Conservation (phyloP, 2,113 vertebrate species). For the Amblyornis subalaris region DNA sequence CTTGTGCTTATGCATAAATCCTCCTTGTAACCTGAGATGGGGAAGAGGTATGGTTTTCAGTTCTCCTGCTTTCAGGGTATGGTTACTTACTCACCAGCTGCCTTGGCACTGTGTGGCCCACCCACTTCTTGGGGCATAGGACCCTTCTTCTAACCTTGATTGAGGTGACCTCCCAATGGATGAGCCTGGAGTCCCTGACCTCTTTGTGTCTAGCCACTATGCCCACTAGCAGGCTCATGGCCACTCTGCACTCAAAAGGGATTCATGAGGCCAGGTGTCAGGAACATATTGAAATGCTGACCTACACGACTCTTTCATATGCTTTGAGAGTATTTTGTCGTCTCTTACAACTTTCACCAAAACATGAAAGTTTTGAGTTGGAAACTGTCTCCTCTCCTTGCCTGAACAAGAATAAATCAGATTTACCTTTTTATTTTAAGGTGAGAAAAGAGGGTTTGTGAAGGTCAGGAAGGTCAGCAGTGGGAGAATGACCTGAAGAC, state of each 20-base stretch:
- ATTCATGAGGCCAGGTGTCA: not conserved
- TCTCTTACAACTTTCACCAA: not conserved
- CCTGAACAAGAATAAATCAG: not conserved
- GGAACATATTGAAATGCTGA: not conserved
- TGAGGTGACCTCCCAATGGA: rapidly evolving
- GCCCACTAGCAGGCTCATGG: not conserved
- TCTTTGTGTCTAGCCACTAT: not conserved
- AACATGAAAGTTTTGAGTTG: not conserved
- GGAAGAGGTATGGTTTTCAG: not conserved
- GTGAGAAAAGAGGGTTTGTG: not conserved
- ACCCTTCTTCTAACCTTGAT: not conserved
- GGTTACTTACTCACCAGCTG: not conserved
- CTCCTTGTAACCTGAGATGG: not conserved
- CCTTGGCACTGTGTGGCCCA: rapidly evolving
- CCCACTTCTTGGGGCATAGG: not conserved
- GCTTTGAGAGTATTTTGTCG: not conserved
- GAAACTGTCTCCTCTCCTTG: not conserved
- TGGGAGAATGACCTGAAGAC: not conserved
- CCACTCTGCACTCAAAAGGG: not conserved
- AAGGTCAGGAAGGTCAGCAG: not conserved
- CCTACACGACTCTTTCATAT: not conserved
- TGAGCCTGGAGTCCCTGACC: too few species aligned
- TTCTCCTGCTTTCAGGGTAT: not conserved
- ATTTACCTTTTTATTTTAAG: not conserved
- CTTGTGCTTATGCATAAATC: not conserved